Evolutionary conservation across 2,888 invertebrate species (phyloP), one percentile per base, ranked within the genome.

Genomic region (Mimumesa dahlbomi): DNA sequence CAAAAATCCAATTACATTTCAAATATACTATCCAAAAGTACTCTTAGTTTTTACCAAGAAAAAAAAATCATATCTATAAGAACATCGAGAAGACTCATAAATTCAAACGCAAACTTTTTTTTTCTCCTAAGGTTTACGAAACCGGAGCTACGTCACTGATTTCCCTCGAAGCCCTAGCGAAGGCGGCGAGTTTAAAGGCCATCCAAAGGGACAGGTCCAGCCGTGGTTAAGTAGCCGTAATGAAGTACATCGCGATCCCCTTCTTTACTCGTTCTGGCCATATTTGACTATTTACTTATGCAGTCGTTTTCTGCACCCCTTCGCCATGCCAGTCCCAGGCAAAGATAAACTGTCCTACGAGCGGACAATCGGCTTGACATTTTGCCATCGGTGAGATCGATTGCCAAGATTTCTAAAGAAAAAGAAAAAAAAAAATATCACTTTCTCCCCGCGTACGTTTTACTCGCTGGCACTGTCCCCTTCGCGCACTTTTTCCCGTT

Each of bases 401-500:
- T 58, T 71, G 71, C 69, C 71, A 71, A 63, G 71, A 42, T 71
- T 58, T 71, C 71, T 63, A 63, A 40, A 54, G 64, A 62, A 63
- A 62, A 62, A n/a, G n/a, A n/a, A n/a, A n/a, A n/a, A n/a, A n/a
- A n/a, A n/a, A n/a, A n/a, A n/a, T n/a, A n/a, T 61, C 42, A 70
- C 70, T 71, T 71, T 69, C 70, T 19, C 63, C 70, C 52, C 22
- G 19, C 36, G 36, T 25, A 34, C 42, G 49, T 38, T 18, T 22
- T 40, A 43, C 52, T 25, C n/a, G 19, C 56, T 38, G 14, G 34
- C 19, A 18, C 9, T 7, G 18, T 16, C 5, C 18, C 18, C 22
- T 21, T 29, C 42, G 64, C 43, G 9, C 42, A 57, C 57, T 63
- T 71, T 69, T 71, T 53, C 58, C 43, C 45, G 56, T 57, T 50